Percentiles rank a stretch among this genome's conserved stretches.
phyloP scores from a whole-genome alignment of 2,113 vertebrate genomes.

The Balaeniceps rex region DNA sequence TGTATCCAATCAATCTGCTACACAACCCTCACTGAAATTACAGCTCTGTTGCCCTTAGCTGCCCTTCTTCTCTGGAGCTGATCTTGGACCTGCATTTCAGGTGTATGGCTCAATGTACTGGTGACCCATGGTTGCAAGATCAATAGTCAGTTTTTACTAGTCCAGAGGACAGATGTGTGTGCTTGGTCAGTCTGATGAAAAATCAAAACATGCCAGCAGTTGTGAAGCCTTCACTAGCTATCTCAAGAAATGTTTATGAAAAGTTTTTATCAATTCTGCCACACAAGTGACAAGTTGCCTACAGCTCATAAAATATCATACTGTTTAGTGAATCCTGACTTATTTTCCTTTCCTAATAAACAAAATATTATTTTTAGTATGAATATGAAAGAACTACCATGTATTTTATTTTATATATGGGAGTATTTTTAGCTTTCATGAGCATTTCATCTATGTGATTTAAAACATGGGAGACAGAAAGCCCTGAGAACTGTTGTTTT shows the following conservation, averaged over 20 bases:
- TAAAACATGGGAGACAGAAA: not conserved
- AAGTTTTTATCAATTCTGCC: not conserved
- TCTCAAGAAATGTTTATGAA: not conserved
- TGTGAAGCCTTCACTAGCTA: not conserved
- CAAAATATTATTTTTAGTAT: not conserved
- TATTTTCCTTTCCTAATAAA: not conserved
- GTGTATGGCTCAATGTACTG: not conserved
- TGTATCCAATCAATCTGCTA: not conserved
- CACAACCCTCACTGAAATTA: not conserved
- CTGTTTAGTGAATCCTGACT: not conserved
- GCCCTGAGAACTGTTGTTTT: not conserved
- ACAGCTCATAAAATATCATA: not conserved
- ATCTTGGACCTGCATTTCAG: not conserved
- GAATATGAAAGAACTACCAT: not conserved
- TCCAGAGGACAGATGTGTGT: not conserved
- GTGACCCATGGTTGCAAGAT: not conserved
- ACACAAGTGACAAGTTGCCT: not conserved
- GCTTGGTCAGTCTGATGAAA: not conserved
- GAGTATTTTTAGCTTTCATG: not conserved
- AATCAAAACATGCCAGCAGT: not conserved
- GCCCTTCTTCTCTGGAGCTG: not conserved
- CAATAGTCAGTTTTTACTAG: not conserved
- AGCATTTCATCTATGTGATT: not conserved
- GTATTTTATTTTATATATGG: too few relatives aligned
- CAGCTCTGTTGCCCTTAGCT: not conserved